Base-by-base conservation (phyloP, 2,888 invertebrate genomes). In the Pandemis cinnamomeana region DNA sequence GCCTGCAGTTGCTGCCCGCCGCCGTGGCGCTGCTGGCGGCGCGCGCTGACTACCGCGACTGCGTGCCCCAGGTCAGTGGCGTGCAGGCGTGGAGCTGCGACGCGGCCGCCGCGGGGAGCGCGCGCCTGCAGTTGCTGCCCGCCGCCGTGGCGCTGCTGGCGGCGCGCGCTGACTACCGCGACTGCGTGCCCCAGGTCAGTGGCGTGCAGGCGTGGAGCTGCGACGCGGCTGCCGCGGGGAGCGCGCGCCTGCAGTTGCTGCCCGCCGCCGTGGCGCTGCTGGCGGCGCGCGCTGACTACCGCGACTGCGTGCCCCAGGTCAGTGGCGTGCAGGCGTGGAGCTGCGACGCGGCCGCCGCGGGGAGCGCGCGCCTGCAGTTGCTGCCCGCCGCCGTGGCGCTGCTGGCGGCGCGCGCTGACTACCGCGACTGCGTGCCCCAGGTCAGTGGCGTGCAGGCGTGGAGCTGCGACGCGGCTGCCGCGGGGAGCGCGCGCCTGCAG, bases 61-160 rank as follows among this genome's bases (percentile, higher is more conserved):
- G 76, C 20, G 27, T 36, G 27, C 27, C 2, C 27, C 20, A 20
- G 20, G 20, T 20, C 20, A 20, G 20, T 20, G 20, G 20, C 20
- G 20, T 20, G 96, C 13, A 96, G 96, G 0, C 91, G 77, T 94
- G 95, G 81, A 73, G 84, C 69, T 71, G 91, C 67, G 85, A 83
- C 80, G 78, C 82, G 76, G 80, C 8, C 7, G 15, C 7, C 20
- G 53, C 20, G 11, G 46, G 11, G 11, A 4, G 20, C 55, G 55
- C 5, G 15, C 20, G 20, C 20, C 20, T 20, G 0, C 20, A 15
- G 20, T 20, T 55, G 20, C 7, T 55, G 55, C 55, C 55, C 15
- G 55, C 53, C 55, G 55, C 55, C 15, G 55, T 20, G 15, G 55
- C 55, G 55, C 53, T n/a, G 53, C 53, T 53, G 6, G 63, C 82